Evolutionary conservation across 2,797 vertebrate species (phyloP), one percentile per base, ranked within the genome.

Genomic region (Hydrolagus colliei): DNA sequence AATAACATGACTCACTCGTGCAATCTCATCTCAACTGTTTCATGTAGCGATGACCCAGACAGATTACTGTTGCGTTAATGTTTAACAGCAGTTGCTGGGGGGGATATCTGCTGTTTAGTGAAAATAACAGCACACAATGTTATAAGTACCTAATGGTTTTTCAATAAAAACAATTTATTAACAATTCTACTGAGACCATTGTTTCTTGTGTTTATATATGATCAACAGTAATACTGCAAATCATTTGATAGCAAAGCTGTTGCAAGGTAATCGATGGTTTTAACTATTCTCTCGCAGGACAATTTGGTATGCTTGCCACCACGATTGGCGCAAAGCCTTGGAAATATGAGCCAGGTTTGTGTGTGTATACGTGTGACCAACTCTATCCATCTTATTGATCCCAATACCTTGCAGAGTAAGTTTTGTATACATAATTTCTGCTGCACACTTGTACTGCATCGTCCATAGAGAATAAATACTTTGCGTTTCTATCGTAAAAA

Each of bases 311-410:
- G 98, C 88, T 93, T 99, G 86, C 96, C 98, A 20, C 96, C 97
- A 59, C 96, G 95, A 87, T 92, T 99, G 90, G 98, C 98, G 0
- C 98, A 98, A 91, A 97, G 96, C 72, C 92, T 99, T 88, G 98
- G 98, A 65, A 99, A 99, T 92, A 96, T 99, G 95, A 95, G 93
- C 88, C 98, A 99, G 91, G 95, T 99, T 89, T 99, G 97, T 86
- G 96, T 99, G 86, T 99, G 98, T 89, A 77, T 94, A 88, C 92
- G 97, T 0, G 96, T 99, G 86, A 98, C 96, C 68, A 99, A 96
- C 86, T 91, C 96, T 86, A 93, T 99, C 89, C 97, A 97, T 88
- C 95, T 99, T 88, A 97, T 99, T 0, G 97, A 99, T 89, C 98
- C 98, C 10, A 93, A 92, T 76, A 99, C 96, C 1, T 89, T 99